These are phyloP conservation scores for Schrankia costaestrigalis DNA, from an alignment of 2,888 invertebrate species.

Conservation along the genomic window DNA sequence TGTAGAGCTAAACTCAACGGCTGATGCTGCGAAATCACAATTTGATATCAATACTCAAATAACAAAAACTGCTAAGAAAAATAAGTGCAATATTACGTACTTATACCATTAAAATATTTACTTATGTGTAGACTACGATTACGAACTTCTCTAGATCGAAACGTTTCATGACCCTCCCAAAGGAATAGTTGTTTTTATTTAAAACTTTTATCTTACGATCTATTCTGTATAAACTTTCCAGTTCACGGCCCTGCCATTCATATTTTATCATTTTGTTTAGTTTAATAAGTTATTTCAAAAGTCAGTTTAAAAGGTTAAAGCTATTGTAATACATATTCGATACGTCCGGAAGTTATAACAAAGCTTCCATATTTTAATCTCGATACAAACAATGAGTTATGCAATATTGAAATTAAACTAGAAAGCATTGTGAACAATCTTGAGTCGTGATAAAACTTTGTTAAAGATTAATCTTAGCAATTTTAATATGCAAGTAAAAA, in stretches of 20 bases:
- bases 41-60: too few relatives aligned
- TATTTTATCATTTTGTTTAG: constrained; percentile 19
- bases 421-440: constrained; percentile 44
- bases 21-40: too few relatives aligned
- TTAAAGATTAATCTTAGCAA: constrained; percentile 44
- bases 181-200: too few relatives aligned
- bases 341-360: constrained; percentile 33
- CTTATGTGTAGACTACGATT: too few relatives aligned
- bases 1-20: too few relatives aligned
- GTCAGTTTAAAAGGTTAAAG: constrained; percentile 13
- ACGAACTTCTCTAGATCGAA: too few relatives aligned
- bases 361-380: constrained; percentile 30
- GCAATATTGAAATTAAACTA: constrained; percentile 53
- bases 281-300: constrained; percentile 22
- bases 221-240: constrained; percentile 18
- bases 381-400: constrained; percentile 41
- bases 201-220: too few relatives aligned
- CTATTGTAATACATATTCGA: constrained; percentile 27
- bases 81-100: too few relatives aligned
- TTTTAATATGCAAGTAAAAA: too few relatives aligned
- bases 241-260: constrained; percentile 17
- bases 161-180: too few relatives aligned
- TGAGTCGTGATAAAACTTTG: constrained; percentile 14
- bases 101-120: too few relatives aligned
- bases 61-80: too few relatives aligned